Evolutionary conservation across 2,797 vertebrate species (phyloP), one percentile per base, ranked within the genome.

Genomic region (Hipposideros larvatus): DNA sequence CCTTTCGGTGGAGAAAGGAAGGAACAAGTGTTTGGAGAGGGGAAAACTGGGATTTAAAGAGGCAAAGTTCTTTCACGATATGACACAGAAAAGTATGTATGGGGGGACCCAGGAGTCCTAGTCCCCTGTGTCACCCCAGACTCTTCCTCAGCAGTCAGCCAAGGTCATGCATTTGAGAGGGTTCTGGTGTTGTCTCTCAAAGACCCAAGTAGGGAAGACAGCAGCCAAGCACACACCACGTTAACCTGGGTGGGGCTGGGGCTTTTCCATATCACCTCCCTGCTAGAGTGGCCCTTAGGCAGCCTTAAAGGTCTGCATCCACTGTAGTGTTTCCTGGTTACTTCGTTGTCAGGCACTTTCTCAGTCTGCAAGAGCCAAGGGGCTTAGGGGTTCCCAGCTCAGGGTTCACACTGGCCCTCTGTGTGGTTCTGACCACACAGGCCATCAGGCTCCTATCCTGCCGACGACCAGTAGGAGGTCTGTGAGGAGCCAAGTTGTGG

Each of bases 51-150:
- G 18, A 15, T 19, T 61, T 77, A 78, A 3, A 87, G 41, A 80
- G n/a, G 22, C 41, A 34, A 59, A 43, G 6, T 57, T 79, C 37
- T 87, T 57, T 43, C 37, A 31, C 22, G 71, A 95, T 53, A 86
- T 86, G 63, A 75, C 77, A 75, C 1, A 19, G 80, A 59, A 37
- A 73, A 90, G 59, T 34, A 8, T 24, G 28, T 43, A 8, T 26
- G 4, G 3, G 9, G 22, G 31, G 7, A 11, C 19, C 51, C 68
- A 41, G 26, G 19, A 75, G 70, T 11, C 73, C 82, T 43, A 10
- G n/a, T 31, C n/a, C 34, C 48, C 26, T 5, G 0, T 5, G 4
- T 22, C 31, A 46, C 34, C n/a, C 55, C 3, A 0, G 11, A 16
- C 51, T 24, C 37, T 26, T 37, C 24, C 63, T 61, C 70, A 14